These are phyloP conservation scores for Pararge aegeria DNA, from an alignment of 1,140 invertebrate species.

Conservation along the genomic window DNA sequence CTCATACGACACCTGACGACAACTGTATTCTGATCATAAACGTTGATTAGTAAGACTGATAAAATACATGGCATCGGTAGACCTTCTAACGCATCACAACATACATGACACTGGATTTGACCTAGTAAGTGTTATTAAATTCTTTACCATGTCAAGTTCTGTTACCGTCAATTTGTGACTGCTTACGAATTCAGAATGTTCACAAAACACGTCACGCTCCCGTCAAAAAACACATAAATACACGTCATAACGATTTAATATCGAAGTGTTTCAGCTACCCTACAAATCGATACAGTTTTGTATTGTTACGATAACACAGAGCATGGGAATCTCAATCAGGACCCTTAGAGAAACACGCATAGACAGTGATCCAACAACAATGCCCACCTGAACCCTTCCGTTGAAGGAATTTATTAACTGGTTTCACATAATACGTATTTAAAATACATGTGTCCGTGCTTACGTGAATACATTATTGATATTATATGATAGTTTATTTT, in stretches of 20 bases:
- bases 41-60: too few species aligned
- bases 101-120: too few species aligned
- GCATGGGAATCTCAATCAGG: constrained; percentile 71
- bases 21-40: too few species aligned
- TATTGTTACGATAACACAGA: constrained; percentile 41
- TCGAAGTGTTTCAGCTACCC: constrained; percentile 53
- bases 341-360: constrained; percentile 41
- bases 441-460: constrained; percentile 75
- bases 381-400: constrained; percentile 51
- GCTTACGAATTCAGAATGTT: constrained; percentile 51
- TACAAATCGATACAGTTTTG: constrained; percentile 62
- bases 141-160: too few species aligned
- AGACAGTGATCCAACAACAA: constrained; percentile 46
- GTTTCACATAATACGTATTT: constrained; percentile 76
- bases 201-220: constrained; percentile 55
- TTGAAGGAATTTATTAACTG: constrained; percentile 61
- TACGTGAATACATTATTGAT: constrained; percentile 74
- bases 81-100: too few species aligned
- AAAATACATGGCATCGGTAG: too few species aligned
- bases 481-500: constrained; percentile 79
- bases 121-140: too few species aligned
- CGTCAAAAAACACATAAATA: constrained; percentile 60
- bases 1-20: too few species aligned
- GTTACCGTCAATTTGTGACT: constrained; percentile 43
- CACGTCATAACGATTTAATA: constrained; percentile 64